Percentiles rank a stretch among this genome's conserved stretches.
Conservation (phyloP, 2,888 invertebrate species). For the Tryphoninae sp. region DNA sequence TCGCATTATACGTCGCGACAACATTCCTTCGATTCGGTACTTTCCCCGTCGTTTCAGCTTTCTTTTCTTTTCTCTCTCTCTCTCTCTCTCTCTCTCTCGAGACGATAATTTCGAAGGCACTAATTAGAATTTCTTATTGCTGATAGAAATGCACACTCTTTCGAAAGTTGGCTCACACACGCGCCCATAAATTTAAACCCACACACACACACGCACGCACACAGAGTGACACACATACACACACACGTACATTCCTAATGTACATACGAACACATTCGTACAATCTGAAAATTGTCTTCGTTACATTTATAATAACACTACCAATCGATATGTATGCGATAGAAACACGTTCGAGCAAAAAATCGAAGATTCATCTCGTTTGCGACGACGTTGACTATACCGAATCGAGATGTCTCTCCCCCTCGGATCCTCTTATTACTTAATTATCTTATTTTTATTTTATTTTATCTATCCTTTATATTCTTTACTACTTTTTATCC, state of each 20-base stretch:
- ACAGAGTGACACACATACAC: neutral
- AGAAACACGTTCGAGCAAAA: slow-evolving; percentile 12
- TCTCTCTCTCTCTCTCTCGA: too few species aligned
- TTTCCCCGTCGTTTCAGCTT: neutral
- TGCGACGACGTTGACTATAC: neutral
- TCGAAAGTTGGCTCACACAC: slow-evolving; percentile 1
- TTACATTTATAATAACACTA: slow-evolving; percentile 25
- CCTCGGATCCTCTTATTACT: neutral
- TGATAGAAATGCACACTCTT: neutral
- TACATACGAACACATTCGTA: too few species aligned
- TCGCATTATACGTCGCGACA: neutral
- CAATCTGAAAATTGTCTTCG: neutral
- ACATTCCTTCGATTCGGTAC: neutral
- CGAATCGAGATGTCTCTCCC: slow-evolving; percentile 23
- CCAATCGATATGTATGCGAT: slow-evolving; percentile 38
- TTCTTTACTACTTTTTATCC: neutral
- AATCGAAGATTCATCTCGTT: slow-evolving; percentile 12
- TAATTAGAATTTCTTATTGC: slow-evolving; percentile 35
- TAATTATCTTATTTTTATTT: neutral
- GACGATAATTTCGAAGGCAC: slow-evolving; percentile 67
- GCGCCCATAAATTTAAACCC: slow-evolving; percentile 10
- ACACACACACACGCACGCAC: slow-evolving; percentile 17
- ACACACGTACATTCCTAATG: too few species aligned
- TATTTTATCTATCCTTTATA: slow-evolving; percentile 17
- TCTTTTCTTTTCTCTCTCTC: neutral